Percentiles rank a stretch among this genome's conserved stretches.
These are phyloP conservation scores for Papilio machaon DNA, from an alignment of 1,140 invertebrate genomes.

Conservation along the genomic window DNA sequence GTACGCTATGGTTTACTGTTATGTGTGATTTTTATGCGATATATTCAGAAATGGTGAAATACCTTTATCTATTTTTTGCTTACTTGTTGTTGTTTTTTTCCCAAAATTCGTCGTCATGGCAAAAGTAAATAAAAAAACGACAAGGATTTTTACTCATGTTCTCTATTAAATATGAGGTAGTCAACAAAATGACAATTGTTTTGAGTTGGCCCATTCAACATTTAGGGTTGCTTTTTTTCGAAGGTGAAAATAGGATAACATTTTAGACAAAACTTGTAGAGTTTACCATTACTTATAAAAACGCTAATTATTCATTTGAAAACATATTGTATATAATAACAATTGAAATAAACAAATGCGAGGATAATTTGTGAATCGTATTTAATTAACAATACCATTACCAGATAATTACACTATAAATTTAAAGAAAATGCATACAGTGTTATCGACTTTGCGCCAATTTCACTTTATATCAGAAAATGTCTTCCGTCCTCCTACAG, in stretches of 20 bases:
- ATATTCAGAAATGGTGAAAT: conserved; percentile 27
- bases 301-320: too few relatives aligned
- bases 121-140: background rate
- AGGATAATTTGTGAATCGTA: background rate
- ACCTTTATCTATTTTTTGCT: background rate
- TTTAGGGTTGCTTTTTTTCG: too few relatives aligned
- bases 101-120: background rate
- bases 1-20: conserved; percentile 49
- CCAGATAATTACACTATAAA: conserved; percentile 3
- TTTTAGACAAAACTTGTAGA: too few relatives aligned
- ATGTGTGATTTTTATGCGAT: conserved; percentile 54
- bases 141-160: background rate
- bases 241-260: too few relatives aligned
- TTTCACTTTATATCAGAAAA: conserved; percentile 21
- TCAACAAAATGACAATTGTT: background rate
- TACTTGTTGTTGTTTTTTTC: background rate
- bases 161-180: background rate
- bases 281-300: too few relatives aligned
- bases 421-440: conserved; percentile 14
- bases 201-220: too few relatives aligned
- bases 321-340: too few relatives aligned
- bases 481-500: background rate
- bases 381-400: conserved; percentile 5
- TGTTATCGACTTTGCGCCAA: conserved; percentile 5
- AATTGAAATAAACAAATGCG: background rate